phyloP scores from a whole-genome alignment of 2,113 vertebrate genomes.

The Dipodomys stephensi region DNA sequence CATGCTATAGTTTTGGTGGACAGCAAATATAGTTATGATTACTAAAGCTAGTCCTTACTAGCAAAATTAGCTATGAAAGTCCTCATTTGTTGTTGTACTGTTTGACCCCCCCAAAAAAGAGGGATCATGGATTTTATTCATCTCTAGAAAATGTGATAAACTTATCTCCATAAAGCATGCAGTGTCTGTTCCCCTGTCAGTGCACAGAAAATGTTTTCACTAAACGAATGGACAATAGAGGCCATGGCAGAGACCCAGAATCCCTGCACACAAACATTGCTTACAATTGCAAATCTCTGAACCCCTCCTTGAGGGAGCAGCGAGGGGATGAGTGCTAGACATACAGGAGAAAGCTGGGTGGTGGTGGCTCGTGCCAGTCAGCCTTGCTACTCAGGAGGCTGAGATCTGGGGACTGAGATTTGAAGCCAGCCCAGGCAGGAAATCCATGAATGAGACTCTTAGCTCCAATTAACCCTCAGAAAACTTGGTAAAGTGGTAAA shows the following conservation, averaged over 20 bases:
- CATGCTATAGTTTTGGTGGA: background rate
- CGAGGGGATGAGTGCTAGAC: background rate
- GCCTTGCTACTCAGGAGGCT: background rate
- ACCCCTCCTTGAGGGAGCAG: background rate
- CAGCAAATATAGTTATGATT: background rate
- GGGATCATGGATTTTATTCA: background rate
- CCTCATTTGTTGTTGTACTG: background rate
- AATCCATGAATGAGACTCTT: no score
- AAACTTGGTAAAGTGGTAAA: no score
- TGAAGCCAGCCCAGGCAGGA: background rate
- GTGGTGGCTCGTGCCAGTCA: no score
- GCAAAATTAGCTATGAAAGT: background rate
- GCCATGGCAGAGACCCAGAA: background rate
- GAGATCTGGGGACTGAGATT: background rate
- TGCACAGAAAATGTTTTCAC: background rate
- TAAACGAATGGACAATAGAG: background rate
- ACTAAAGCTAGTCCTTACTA: background rate
- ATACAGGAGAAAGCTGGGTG: no score
- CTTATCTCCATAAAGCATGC: background rate
- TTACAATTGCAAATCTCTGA: no score
- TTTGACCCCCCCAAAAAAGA: background rate
- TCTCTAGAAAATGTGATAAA: background rate
- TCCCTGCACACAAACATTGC: background rate
- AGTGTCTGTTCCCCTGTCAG: background rate
- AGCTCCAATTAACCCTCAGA: no score